phyloP scores from a whole-genome alignment of 2,888 invertebrate genomes.

The Gymnosoma rotundatum region DNA sequence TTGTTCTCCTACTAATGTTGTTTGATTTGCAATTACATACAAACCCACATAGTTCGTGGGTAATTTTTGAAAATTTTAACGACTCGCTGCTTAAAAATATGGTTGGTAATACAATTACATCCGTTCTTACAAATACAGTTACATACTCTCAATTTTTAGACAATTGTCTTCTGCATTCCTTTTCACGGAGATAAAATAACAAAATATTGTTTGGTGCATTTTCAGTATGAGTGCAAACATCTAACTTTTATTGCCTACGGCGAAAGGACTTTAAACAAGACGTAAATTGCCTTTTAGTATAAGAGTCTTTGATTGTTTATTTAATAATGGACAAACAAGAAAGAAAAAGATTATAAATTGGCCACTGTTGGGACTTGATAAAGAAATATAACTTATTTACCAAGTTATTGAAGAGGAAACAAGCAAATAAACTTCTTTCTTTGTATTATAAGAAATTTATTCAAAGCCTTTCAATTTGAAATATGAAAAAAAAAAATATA shows the following conservation, averaged over 20 bases:
- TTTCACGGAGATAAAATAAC: not conserved
- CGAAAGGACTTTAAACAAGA: conserved; percentile 65
- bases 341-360: conserved; percentile 49
- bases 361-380: conserved; percentile 48
- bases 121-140: conserved; percentile 20
- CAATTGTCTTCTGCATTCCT: not conserved
- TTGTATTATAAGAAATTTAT: conserved; percentile 37
- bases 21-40: not conserved
- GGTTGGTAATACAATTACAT: conserved; percentile 46
- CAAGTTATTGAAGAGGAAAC: conserved; percentile 17
- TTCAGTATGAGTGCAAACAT: not conserved
- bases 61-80: conserved; percentile 44
- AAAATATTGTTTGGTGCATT: not conserved
- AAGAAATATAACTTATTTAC: conserved; percentile 13
- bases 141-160: conserved; percentile 13
- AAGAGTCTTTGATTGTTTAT: conserved; percentile 65
- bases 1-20: conserved; percentile 28
- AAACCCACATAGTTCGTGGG: not conserved
- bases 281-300: conserved; percentile 69
- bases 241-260: conserved; percentile 61
- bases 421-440: not conserved
- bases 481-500: conserved; percentile 22
- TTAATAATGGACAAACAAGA: conserved; percentile 43
- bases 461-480: conserved; percentile 42
- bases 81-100: conserved; percentile 57